phyloP scores from a whole-genome alignment of 2,113 vertebrate genomes.

The Azemiops feae region DNA sequence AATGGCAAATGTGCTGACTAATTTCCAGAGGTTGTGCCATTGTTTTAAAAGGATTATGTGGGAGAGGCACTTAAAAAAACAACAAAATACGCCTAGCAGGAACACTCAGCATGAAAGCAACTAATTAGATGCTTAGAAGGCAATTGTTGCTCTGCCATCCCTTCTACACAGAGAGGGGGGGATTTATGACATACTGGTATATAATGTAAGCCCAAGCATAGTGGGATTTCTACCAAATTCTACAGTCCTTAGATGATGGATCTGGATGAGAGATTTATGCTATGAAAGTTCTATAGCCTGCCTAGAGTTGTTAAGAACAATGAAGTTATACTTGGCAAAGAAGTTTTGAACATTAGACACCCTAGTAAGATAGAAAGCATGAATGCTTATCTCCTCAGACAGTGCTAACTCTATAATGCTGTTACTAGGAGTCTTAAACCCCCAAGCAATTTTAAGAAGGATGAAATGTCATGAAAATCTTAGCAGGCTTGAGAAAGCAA shows the following conservation, averaged over 20 bases:
- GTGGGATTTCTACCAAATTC: not conserved
- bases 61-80: not conserved
- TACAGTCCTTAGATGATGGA: not conserved
- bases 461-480: not conserved
- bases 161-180: not conserved
- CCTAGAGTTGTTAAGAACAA: not conserved
- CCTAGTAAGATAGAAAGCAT: not conserved
- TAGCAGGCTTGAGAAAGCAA: not conserved
- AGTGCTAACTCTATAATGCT: not conserved
- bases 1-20: not conserved
- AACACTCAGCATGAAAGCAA: not conserved
- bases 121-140: not conserved
- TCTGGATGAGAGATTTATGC: not conserved
- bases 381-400: not conserved
- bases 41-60: not conserved
- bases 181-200: not conserved
- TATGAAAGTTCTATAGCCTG: not conserved
- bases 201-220: not conserved
- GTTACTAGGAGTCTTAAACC: not conserved
- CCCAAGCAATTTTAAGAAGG: not conserved
- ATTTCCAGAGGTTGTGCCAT: not conserved
- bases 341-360: not conserved
- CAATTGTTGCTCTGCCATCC: not conserved
- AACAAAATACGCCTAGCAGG: not conserved
- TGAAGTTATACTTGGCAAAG: not conserved